Percentiles rank a stretch among this genome's conserved stretches.
These are phyloP conservation scores for Latrodectus hesperus DNA, from an alignment of 2,888 invertebrate species.

Conservation along the genomic window DNA sequence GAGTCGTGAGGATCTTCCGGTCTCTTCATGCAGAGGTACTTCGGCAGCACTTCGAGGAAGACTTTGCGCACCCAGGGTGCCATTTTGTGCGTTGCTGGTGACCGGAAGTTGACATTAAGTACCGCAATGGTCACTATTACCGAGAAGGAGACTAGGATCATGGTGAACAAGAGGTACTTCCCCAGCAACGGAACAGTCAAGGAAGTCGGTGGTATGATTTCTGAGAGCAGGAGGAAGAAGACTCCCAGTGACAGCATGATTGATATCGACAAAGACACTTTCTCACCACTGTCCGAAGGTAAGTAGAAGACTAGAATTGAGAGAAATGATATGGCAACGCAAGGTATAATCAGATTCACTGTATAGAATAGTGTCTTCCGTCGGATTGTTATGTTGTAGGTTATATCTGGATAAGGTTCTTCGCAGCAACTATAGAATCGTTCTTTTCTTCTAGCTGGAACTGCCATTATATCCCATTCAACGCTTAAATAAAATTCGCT, in stretches of 20 bases:
- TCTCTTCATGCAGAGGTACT: constrained; percentile 90
- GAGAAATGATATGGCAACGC: constrained; percentile 95
- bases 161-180: constrained; percentile 97
- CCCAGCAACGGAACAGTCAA: constrained; percentile 93
- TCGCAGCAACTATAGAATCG: constrained; percentile 73
- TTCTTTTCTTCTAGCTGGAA: constrained; percentile 72
- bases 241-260: constrained; percentile 98
- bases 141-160: constrained; percentile 95
- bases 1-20: constrained; percentile 81
- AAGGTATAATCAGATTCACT: constrained; percentile 95
- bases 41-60: constrained; percentile 93
- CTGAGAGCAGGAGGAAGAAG: constrained; percentile 97
- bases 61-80: constrained; percentile 82
- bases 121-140: constrained; percentile 94
- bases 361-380: constrained; percentile 98
- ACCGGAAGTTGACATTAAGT: constrained; percentile 91
- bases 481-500: constrained; percentile 77
- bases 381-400: constrained; percentile 97
- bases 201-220: constrained; percentile 99
- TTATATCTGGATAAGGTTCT: constrained; percentile 96
- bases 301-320: constrained; percentile 97
- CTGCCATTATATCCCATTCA: constrained; percentile 78
- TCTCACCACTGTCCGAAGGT: constrained; percentile 98
- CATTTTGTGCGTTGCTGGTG: constrained; percentile 91
- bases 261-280: constrained; percentile 98